A percentile compares a stretch with the other conserved stretches of the same genome.
phyloP scores from a whole-genome alignment of 2,888 invertebrate species.

The Orthosia gracilis region DNA sequence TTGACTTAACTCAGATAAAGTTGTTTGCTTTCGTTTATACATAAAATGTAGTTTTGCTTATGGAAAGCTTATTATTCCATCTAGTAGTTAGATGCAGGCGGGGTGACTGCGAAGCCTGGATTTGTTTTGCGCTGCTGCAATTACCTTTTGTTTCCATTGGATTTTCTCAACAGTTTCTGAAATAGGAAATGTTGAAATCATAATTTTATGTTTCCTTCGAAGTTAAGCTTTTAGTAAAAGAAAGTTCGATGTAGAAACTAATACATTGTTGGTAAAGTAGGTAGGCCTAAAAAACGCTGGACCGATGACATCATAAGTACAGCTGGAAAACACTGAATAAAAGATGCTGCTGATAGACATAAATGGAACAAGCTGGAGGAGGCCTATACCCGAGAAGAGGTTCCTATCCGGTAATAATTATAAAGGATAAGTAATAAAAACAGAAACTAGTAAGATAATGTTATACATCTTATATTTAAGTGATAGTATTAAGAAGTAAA shows the following conservation, averaged over 20 bases:
- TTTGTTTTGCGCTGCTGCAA: constrained; percentile 73
- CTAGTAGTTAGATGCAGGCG: constrained; percentile 70
- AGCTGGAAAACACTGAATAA: too few species aligned
- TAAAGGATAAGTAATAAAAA: too few species aligned
- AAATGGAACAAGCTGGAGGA: too few species aligned
- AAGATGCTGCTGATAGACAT: too few species aligned
- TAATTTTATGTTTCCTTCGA: constrained; percentile 54
- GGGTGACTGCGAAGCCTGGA: constrained; percentile 71
- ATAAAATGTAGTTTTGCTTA: constrained; percentile 67
- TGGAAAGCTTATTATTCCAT: constrained; percentile 74
- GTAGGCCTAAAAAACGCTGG: too few species aligned
- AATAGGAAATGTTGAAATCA: constrained; percentile 63
- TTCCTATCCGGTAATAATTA: too few species aligned
- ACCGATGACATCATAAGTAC: too few species aligned
- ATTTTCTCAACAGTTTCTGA: constrained; percentile 67
- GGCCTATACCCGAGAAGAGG: too few species aligned
- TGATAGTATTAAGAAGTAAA: too few species aligned
- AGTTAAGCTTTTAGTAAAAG: constrained; percentile 39
- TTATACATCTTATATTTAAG: too few species aligned
- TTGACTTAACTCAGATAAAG: constrained; percentile 60
- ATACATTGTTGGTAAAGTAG: background rate
- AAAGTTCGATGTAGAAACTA: constrained; percentile 28
- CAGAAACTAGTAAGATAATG: too few species aligned
- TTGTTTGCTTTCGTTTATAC: constrained; percentile 58
- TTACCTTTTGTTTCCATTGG: constrained; percentile 74